A percentile compares a stretch with the other conserved stretches of the same genome.
These are phyloP conservation scores for Eupsilia transversa DNA, from an alignment of 2,888 invertebrate species.

Conservation along the genomic window DNA sequence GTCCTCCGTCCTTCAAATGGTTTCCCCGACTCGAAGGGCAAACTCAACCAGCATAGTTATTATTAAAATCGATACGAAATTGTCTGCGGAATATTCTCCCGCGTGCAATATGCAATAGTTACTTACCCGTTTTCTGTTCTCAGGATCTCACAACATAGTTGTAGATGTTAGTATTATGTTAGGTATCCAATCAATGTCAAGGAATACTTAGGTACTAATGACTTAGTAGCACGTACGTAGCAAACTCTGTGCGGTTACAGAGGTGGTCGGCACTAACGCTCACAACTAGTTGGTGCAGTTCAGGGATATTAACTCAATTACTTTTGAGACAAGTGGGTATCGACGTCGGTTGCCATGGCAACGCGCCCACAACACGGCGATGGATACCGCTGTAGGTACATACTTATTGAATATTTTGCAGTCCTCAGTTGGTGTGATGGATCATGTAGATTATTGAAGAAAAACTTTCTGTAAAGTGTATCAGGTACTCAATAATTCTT, in stretches of 20 bases:
- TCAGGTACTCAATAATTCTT: neutral
- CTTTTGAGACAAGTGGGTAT: conserved; percentile 11
- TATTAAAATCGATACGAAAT: conserved; percentile 34
- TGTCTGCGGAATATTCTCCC: neutral
- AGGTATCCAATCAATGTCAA: neutral
- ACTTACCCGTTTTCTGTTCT: conserved; percentile 17
- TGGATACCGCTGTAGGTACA: neutral
- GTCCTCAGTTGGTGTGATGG: neutral
- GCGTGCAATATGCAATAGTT: neutral
- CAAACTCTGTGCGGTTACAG: neutral
- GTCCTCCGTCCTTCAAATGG: neutral
- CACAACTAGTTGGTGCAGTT: conserved; percentile 3
- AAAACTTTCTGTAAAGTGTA: neutral
- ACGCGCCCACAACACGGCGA: conserved; percentile 52
- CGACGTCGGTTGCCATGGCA: conserved; percentile 51
- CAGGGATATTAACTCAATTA: conserved; percentile 3
- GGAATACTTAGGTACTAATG: no score
- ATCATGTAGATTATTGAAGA: conserved; percentile 3
- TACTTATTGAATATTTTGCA: neutral
- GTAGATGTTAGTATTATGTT: no score
- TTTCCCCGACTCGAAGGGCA: neutral
- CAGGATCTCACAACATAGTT: conserved; percentile 4
- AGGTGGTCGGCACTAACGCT: neutral
- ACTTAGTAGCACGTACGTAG: neutral
- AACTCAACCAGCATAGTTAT: neutral